Percentiles rank a stretch among this genome's conserved stretches.
phyloP scores from a whole-genome alignment of 30 jellyfish, hydroid and myxozoan species.

The Aurelia aurita region DNA sequence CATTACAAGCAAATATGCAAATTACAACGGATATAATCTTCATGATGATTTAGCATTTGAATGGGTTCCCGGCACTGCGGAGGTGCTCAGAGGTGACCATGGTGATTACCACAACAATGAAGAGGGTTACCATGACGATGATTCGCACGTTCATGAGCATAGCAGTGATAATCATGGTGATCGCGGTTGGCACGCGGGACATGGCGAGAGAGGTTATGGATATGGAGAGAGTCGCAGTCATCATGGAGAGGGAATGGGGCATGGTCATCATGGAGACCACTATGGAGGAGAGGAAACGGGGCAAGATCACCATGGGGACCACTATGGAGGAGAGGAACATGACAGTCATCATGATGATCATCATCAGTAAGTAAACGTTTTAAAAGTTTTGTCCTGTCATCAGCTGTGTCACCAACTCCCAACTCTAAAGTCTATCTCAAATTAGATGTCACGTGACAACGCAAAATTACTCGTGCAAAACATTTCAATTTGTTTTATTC shows the following conservation, averaged over 20 bases:
- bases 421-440: too few species aligned
- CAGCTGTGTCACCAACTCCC: too few species aligned
- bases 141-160: slow-evolving; percentile 29
- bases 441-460: too few species aligned
- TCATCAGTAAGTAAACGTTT: slow-evolving; percentile 2
- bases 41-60: slow-evolving; percentile 56
- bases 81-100: slow-evolving; percentile 54
- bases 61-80: slow-evolving; percentile 61
- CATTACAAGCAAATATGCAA: slow-evolving; percentile 12
- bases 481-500: too few species aligned
- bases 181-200: slow-evolving; percentile 74
- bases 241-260: slow-evolving; percentile 32
- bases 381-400: too few species aligned
- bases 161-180: slow-evolving; percentile 70
- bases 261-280: slow-evolving; percentile 48
- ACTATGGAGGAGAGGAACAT: slow-evolving; percentile 39
- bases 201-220: slow-evolving; percentile 59
- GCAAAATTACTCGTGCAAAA: too few species aligned
- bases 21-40: slow-evolving; percentile 40
- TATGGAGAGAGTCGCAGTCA: slow-evolving; percentile 15
- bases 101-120: slow-evolving; percentile 67
- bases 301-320: slow-evolving; percentile 43
- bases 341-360: slow-evolving; percentile 6
- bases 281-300: slow-evolving; percentile 47
- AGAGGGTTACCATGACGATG: slow-evolving; percentile 46